A percentile compares a stretch with the other conserved stretches of the same genome.
Conservation (phyloP, 2,113 vertebrate species). For the Phylloscopus trochilus region DNA sequence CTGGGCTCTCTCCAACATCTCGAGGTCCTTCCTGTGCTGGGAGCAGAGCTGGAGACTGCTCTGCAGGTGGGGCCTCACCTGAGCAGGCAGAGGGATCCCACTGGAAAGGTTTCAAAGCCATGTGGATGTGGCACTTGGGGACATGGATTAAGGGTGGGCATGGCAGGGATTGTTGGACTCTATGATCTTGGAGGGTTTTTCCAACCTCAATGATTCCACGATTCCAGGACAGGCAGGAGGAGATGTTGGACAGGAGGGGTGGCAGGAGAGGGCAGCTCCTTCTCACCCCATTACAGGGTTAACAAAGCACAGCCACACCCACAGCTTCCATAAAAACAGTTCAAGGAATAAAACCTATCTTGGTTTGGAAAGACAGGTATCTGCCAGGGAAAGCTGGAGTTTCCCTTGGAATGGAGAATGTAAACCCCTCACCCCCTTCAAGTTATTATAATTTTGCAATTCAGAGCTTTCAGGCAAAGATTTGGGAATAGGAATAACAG, state of each 20-base stretch:
- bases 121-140: neutral
- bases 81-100: neutral
- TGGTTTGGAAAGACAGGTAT: too few relatives aligned
- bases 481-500: too few relatives aligned
- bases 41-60: too few relatives aligned
- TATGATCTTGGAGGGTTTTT: neutral
- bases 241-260: fast-evolving
- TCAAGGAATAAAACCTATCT: neutral
- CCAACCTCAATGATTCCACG: neutral
- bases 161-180: neutral
- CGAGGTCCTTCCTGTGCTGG: neutral
- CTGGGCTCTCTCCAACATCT: neutral
- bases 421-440: too few relatives aligned
- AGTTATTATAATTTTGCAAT: too few relatives aligned
- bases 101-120: neutral
- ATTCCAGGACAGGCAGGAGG: too few relatives aligned
- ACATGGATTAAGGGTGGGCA: neutral
- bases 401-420: too few relatives aligned
- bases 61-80: too few relatives aligned
- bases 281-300: fast-evolving
- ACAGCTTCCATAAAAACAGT: neutral
- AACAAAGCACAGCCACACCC: neutral
- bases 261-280: neutral
- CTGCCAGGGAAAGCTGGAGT: too few relatives aligned
- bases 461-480: too few relatives aligned